Percentiles rank a stretch among this genome's conserved stretches.
Conservation (phyloP, 2,888 invertebrate species). For the Eupithecia tripunctaria region DNA sequence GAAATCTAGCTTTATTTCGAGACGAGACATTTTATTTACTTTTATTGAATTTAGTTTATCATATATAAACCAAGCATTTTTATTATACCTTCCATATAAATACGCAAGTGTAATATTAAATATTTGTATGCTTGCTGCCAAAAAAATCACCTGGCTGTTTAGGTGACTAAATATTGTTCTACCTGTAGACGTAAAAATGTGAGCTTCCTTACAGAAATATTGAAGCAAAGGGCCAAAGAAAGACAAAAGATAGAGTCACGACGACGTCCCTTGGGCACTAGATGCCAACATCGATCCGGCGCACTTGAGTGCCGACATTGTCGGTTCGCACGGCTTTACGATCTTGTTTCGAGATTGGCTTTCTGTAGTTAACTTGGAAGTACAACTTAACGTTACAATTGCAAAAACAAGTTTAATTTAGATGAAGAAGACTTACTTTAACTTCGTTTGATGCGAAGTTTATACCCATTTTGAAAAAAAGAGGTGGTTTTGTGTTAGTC, state of each 20-base stretch:
- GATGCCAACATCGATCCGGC: conserved; percentile 42
- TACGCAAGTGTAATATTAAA: too few species aligned
- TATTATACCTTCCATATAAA: too few species aligned
- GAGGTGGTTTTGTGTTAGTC: too few species aligned
- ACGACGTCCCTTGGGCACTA: conserved; percentile 48
- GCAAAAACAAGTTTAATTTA: conserved; percentile 27
- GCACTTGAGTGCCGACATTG: conserved; percentile 34
- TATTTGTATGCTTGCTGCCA: background rate
- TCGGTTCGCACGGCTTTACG: conserved; percentile 37
- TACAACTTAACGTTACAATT: conserved; percentile 25
- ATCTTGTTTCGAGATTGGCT: conserved; percentile 39
- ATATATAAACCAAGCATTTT: too few species aligned
- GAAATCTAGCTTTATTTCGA: too few species aligned
- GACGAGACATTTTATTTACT: too few species aligned
- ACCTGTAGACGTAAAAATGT: background rate
- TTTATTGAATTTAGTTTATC: too few species aligned
- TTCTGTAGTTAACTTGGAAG: conserved; percentile 34
- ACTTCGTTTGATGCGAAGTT: background rate
- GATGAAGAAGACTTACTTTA: background rate
- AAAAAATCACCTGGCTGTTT: background rate
- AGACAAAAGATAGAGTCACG: conserved; percentile 51
- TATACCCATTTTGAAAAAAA: background rate
- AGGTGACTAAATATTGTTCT: background rate
- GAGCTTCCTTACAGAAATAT: conserved; percentile 38
- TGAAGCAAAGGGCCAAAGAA: conserved; percentile 39